Base-by-base conservation (phyloP, 2,888 invertebrate species). In the Hesperia comma region DNA sequence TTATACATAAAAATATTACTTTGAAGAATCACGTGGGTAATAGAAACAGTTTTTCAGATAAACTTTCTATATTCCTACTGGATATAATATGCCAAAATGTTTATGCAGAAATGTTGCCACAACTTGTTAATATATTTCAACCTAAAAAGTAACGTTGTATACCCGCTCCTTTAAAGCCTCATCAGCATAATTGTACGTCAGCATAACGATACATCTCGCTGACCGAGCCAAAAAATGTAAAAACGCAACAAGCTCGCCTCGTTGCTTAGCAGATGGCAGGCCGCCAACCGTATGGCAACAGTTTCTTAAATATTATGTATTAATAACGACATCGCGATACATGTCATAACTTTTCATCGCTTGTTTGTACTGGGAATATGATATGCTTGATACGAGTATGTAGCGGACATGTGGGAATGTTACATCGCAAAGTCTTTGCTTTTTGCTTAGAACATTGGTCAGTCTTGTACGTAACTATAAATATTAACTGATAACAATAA, bases 291-390 rank as follows among this genome's bases (percentile, higher is more conserved):
- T 8, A 57, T 57, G 57, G 57, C 57, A 57, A 57, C 57, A 57
- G 57, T 57, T 57, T 41, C 57, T 57, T 57, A 41, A 57, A 57
- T 41, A 57, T 55, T 55, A 55, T 57, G 41, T 57, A 57, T 57
- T 57, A 41, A 41, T 57, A 57, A 57, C 57, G 40, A 57, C 26
- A 41, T 41, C 41, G 26, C n/a, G 41, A 41, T 57, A 40, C 26
- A 57, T 57, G 57, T 57, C 57, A 57, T 57, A 57, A 57, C 57
- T 41, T 57, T 57, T 57, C 57, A 57, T 57, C 41, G 57, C 57
- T 57, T 57, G 57, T 57, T 57, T 57, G 57, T n/a, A 41, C 17
- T 40, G 15, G 10, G n/a, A 55, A 21, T 19, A 19, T 49, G 19
- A 49, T 49, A 19, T 49, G 19, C 10, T 7, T 46, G 15, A 46